Evolutionary conservation across 2,888 invertebrate genomes (phyloP), one percentile per base, ranked within the genome.

Genomic region (Alentia gelatinosa): DNA sequence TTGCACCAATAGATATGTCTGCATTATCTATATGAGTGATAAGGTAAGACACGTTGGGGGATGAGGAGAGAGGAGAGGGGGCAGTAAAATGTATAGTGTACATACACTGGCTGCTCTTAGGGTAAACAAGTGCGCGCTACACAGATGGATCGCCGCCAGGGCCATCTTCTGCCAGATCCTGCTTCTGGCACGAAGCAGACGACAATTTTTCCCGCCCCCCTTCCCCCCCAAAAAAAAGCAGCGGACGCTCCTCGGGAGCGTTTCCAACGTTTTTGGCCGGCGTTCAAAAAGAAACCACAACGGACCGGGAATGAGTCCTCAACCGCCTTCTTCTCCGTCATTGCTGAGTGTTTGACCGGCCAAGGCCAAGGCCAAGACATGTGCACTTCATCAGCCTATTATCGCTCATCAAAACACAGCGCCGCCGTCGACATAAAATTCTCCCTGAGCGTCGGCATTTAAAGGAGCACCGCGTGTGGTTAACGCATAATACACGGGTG

Each of bases 111-210:
- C 12, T 74, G 74, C 74, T 74, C 74, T 33, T 15, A 19, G 39
- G 79, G 79, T 35, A 35, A 79, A 79, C 79, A 79, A 39, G 79
- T 79, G n/a, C 79, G 39, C 74, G 12, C n/a, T 26, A 23, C 79
- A 9, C 79, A 79, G 37, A 79, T 79, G 79, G 79, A 35, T n/a
- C 79, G 39, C 30, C 86, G 86, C 86, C 86, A 86, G 47, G 12
- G 33, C 30, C 86, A 42, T 47, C 47, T 86, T 86, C 86, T 35
- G 35, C 26, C 50, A 47, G 86, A 19, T 86, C 86, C 33, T 47
- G 30, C 47, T 86, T 50, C 86, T 86, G 86, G 86, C 86, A 86
- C 50, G 26, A 26, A 33, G 86, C 86, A 86, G 86, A 86, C 74
- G 74, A 74, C 74, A 74, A 74, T 79, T 79, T 35, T 37, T 79